Evolutionary conservation across 1,140 invertebrate genomes (phyloP), one percentile per base, ranked within the genome.

Genomic region (Macrobrachium nipponense): DNA sequence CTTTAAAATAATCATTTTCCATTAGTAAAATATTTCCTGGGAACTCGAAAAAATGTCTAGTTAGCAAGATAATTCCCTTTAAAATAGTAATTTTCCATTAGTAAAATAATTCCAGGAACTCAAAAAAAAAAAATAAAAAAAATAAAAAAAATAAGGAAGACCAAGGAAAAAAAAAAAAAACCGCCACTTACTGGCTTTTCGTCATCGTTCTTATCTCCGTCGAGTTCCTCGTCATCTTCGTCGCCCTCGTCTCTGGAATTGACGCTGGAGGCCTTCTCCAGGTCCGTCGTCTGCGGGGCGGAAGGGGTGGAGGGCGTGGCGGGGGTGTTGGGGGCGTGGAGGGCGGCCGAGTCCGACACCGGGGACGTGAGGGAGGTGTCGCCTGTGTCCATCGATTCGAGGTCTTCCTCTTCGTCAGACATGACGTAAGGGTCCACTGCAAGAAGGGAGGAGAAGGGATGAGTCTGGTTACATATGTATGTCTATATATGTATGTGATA

Each of bases 311-410:
- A 61, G 73, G 89, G 88, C 51, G 87, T 89, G 62, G 87, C 60
- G 58, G 87, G 73, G 59, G 87, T 51, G 80, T 80, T 77, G 44
- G 61, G 80, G 87, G 87, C 76, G 85, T 87, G 92, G 91, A 91
- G 92, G 91, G 90, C 92, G 90, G 92, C 27, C 90, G 90, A 91
- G 90, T 90, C 91, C 89, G 89, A 90, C 90, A 64, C 92, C 91
- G 36, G 92, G 87, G 15, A 92, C 91, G 84, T 93, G 89, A 85
- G 91, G 91, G 87, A 93, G 91, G 59, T 91, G 90, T 84, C 93
- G 91, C 88, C 93, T 90, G 85, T 93, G 91, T 72, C 92, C 62
- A 76, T 91, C 81, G 83, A 77, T 72, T 89, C 92, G 91, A 86
- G 92, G 91, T 90, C 89, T 43, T 89, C 83, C 58, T 90, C 89